A percentile compares a stretch with the other conserved stretches of the same genome.
These are phyloP conservation scores for Pardosa pseudoannulata DNA, from an alignment of 2,888 invertebrate species.

Conservation along the genomic window DNA sequence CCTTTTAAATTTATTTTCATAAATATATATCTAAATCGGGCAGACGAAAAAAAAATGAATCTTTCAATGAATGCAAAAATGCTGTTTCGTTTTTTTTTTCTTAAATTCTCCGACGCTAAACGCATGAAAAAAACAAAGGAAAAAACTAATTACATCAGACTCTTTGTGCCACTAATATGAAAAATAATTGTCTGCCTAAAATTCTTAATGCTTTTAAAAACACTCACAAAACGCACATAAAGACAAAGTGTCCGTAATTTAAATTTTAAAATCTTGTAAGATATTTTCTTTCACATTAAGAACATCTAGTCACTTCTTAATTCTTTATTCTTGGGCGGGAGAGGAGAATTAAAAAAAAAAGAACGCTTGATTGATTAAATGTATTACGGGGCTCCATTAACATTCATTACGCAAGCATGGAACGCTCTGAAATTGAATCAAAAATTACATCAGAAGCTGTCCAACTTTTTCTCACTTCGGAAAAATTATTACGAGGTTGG, in stretches of 20 bases:
- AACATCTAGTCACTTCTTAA: slow-evolving; percentile 17
- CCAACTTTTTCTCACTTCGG: slow-evolving; percentile 58
- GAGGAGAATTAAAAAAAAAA: too few species aligned
- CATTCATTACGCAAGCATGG: slow-evolving; percentile 58
- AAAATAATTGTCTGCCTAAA: slow-evolving; percentile 3
- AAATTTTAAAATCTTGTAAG: slow-evolving; percentile 25
- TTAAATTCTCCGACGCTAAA: background rate
- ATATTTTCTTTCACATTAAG: slow-evolving; percentile 56
- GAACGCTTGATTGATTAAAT: slow-evolving; percentile 69
- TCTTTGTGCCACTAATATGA: slow-evolving; percentile 1
- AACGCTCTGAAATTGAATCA: slow-evolving; percentile 64
- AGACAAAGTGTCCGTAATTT: slow-evolving; percentile 30
- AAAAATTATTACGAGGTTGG: slow-evolving; percentile 42
- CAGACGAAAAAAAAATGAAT: background rate
- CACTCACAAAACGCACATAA: background rate
- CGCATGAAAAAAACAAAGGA: background rate
- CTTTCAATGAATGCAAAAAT: background rate
- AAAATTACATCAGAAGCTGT: slow-evolving; percentile 71
- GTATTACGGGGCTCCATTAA: slow-evolving; percentile 69
- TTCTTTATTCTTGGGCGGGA: slow-evolving; percentile 14
- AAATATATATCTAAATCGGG: background rate
- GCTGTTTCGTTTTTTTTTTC: background rate
- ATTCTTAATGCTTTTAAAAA: slow-evolving; percentile 12
- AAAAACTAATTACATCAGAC: background rate
- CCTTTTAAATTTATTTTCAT: background rate